Evolutionary conservation across 2,888 invertebrate genomes (phyloP).

Genomic region (Pyrrhia umbra): DNA sequence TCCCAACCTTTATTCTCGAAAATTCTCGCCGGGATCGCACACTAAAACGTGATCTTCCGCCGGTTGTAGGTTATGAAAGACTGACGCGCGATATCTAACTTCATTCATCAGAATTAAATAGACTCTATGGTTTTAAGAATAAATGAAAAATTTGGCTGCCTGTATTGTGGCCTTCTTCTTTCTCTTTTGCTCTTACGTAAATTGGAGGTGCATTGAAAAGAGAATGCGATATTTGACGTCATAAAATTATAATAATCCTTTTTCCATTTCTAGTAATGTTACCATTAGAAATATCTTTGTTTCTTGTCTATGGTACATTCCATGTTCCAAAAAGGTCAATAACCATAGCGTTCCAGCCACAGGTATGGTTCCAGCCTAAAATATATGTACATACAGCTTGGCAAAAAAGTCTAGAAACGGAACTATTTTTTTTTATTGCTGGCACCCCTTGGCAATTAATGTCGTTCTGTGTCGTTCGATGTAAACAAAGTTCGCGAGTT

Average conservation of each 20-base stretch:
- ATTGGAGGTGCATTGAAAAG: not conserved
- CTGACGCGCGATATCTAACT: conserved; percentile 59
- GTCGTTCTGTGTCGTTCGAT: too few species aligned
- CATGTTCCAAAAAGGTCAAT: conserved; percentile 6
- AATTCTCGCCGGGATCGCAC: conserved; percentile 81
- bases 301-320: conserved; percentile 27
- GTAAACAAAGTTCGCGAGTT: too few species aligned
- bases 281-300: conserved; percentile 6
- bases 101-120: conserved; percentile 35
- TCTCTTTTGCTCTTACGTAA: conserved; percentile 40
- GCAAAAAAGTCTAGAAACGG: too few species aligned
- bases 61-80: conserved; percentile 87
- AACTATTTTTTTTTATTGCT: too few species aligned
- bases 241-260: not conserved
- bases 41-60: conserved; percentile 86
- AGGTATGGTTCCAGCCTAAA: too few species aligned
- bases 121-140: conserved; percentile 61
- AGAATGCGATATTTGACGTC: conserved; percentile 25
- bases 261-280: not conserved
- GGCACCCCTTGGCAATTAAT: too few species aligned
- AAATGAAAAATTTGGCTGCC: conserved; percentile 32
- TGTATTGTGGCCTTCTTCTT: conserved; percentile 35
- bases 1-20: conserved; percentile 84
- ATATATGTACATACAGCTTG: too few species aligned
- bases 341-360: conserved; percentile 7